These are phyloP conservation scores for Chelonus formosanus DNA, from an alignment of 2,888 invertebrate species.

Conservation along the genomic window DNA sequence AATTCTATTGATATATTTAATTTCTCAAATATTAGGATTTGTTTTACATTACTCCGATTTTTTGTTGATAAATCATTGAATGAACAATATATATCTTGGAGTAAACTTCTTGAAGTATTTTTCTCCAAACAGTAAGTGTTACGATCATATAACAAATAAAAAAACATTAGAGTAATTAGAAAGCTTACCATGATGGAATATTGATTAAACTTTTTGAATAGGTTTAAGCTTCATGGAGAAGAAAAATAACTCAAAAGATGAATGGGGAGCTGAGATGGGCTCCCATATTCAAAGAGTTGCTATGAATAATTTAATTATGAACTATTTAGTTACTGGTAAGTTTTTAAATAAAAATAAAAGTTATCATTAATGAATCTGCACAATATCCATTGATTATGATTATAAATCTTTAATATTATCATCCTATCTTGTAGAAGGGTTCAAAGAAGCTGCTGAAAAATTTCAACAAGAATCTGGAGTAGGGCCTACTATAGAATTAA, in stretches of 20 bases:
- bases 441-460: conserved; percentile 96
- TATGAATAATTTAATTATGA: conserved; percentile 98
- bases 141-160: too few relatives aligned
- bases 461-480: conserved; percentile 95
- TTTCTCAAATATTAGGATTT: too few relatives aligned
- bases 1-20: too few relatives aligned
- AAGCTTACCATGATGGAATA: too few relatives aligned
- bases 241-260: conserved; percentile 71
- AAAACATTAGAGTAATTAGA: not conserved
- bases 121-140: too few relatives aligned
- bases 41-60: too few relatives aligned
- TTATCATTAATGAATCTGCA: too few relatives aligned
- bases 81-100: too few relatives aligned
- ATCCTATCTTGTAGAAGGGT: conserved; percentile 75
- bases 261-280: conserved; percentile 78
- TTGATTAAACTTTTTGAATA: not conserved
- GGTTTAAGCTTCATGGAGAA: conserved; percentile 63
- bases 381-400: too few relatives aligned
- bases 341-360: conserved; percentile 17
- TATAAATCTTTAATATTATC: too few relatives aligned
- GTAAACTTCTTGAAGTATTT: too few relatives aligned
- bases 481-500: conserved; percentile 79
- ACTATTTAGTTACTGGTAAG: conserved; percentile 95
- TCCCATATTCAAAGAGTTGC: conserved; percentile 87
- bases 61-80: too few relatives aligned